Evolutionary conservation across 2,888 invertebrate species (phyloP), one percentile per base, ranked within the genome.

Genomic region (Torymus tubicola): DNA sequence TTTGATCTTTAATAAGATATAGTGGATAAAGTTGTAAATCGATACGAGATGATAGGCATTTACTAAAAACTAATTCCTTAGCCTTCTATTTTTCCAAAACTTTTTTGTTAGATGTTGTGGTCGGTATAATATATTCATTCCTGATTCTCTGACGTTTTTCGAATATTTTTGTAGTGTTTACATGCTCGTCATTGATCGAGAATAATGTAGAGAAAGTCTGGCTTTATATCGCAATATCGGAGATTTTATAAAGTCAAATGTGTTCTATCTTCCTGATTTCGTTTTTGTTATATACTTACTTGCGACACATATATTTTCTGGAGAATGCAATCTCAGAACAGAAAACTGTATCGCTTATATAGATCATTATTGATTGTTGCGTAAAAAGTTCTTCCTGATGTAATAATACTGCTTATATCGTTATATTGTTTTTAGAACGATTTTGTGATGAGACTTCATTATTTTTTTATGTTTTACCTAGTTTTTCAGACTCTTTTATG

Each of bases 91-190:
- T 71, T 61, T 61, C 18, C 14, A 61, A 61, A 60, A 16, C 11
- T 1, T 21, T 71, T 71, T 60, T n/a, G 52, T 68, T 71, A 71
- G 21, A 52, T 61, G 71, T 71, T 61, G 61, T 55, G 57, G 16
- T 64, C 57, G 42, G 18, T 42, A 42, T 42, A 42, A 42, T 42
- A 21, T 55, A 73, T 24, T 69, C 57, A 57, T 60, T 60, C 60
- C 60, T 67, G 12, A 52, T 67, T 67, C 70, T 58, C 55, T 79
- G 55, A 68, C 42, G 55, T 61, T 73, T 57, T 79, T 73, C 24
- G 57, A 63, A 73, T 63, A 79, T 79, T 79, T 79, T 73, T 68
- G 57, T 63, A 55, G 18, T 24, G 55, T 72, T 72, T 72, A 76
- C 61, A 68, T 11, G 21, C 57, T 65, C n/a, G 21, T 16, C 42